These are phyloP conservation scores for Cottoperca gobio DNA, from an alignment of 2,797 vertebrate species.

Conservation along the genomic window DNA sequence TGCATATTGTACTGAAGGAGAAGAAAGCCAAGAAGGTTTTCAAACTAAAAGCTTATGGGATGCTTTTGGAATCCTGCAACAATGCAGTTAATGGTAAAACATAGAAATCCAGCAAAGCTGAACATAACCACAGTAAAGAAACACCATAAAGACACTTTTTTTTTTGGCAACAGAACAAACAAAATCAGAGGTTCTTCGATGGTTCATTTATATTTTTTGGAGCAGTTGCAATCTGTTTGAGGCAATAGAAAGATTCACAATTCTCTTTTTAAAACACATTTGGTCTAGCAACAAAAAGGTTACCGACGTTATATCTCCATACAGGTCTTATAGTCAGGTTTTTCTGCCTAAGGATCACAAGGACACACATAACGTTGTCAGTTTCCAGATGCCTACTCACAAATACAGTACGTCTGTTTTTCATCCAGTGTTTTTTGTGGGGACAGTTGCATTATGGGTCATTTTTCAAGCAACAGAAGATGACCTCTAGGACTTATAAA, in stretches of 20 bases:
- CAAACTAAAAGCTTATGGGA: neutral
- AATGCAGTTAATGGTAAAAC: neutral
- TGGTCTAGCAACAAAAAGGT: conserved; percentile 86
- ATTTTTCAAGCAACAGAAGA: conserved; percentile 77
- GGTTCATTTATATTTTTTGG: conserved; percentile 87
- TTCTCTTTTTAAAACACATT: conserved; percentile 85
- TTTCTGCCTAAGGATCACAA: conserved; percentile 84
- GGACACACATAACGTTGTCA: conserved; percentile 78
- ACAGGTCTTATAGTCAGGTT: conserved; percentile 80
- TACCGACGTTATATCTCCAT: conserved; percentile 80
- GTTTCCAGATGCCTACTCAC: conserved; percentile 78
- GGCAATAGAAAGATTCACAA: conserved; percentile 88
- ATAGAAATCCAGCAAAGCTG: neutral
- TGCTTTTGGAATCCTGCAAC: neutral
- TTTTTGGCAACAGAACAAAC: conserved; percentile 60
- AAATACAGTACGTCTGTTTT: conserved; percentile 73
- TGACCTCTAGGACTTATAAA: conserved; percentile 80
- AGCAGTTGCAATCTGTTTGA: conserved; percentile 87
- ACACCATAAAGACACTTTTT: conserved; percentile 8
- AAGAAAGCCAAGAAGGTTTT: neutral
- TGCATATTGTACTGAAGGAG: no score
- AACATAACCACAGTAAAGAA: neutral
- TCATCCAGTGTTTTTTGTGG: conserved; percentile 69
- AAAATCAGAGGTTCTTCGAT: conserved; percentile 76
- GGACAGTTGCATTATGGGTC: conserved; percentile 66